Conservation (phyloP, 1,140 invertebrate species). For the Notospermus geniculatus region DNA sequence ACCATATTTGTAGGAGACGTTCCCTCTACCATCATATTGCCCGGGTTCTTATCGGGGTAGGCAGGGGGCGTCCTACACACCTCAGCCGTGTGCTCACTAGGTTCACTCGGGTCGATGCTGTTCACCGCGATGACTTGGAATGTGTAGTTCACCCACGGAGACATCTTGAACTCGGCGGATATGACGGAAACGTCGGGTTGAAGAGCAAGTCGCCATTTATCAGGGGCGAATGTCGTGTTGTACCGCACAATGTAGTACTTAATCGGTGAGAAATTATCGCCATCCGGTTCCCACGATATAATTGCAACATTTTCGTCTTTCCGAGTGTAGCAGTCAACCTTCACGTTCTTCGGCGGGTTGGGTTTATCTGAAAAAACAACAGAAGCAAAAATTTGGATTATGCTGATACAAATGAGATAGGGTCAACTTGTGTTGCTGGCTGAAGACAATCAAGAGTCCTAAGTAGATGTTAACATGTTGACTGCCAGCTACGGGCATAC, state of each 20-base stretch:
- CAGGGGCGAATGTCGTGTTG: conserved; percentile 91
- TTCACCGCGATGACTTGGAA: conserved; percentile 92
- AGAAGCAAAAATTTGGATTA: too few relatives aligned
- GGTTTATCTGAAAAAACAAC: conserved; percentile 72
- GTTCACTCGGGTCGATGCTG: conserved; percentile 85
- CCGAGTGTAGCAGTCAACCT: conserved; percentile 52
- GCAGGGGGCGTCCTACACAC: conserved; percentile 84
- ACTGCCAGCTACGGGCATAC: too few relatives aligned
- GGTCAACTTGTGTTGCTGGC: too few relatives aligned
- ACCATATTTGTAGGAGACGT: conserved; percentile 84
- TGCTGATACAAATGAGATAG: too few relatives aligned
- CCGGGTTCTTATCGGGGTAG: conserved; percentile 91
- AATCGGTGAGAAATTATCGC: conserved; percentile 90
- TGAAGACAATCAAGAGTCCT: too few relatives aligned
- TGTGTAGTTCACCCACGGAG: conserved; percentile 92
- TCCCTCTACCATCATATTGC: conserved; percentile 88
- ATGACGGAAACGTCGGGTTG: background rate
- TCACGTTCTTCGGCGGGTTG: conserved; percentile 74
- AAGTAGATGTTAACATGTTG: too few relatives aligned
- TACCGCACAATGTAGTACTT: conserved; percentile 87
- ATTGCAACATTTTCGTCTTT: conserved; percentile 67
- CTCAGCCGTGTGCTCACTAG: conserved; percentile 72
- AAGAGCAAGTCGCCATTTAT: conserved; percentile 70
- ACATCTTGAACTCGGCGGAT: conserved; percentile 58
- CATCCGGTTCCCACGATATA: conserved; percentile 78